A percentile compares a stretch with the other conserved stretches of the same genome.
Conservation (phyloP, 2,113 vertebrate genomes). For the Petrocephalus zakoni region DNA sequence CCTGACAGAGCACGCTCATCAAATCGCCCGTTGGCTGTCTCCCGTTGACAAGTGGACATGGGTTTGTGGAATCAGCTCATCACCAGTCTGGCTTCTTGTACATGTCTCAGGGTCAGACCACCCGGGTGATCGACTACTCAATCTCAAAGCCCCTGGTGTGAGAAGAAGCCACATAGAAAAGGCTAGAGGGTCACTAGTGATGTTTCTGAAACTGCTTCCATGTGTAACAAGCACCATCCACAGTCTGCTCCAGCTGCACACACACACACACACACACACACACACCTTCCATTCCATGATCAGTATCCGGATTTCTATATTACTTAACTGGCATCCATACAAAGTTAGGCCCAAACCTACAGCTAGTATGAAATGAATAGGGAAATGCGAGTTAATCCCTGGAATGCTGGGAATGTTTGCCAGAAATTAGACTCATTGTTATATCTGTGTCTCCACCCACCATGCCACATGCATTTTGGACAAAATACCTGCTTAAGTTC, state of each 20-base stretch:
- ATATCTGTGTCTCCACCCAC: conserved; percentile 53
- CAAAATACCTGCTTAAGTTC: not conserved
- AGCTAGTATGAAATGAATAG: conserved; percentile 50
- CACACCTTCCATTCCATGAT: not conserved
- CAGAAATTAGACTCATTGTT: conserved; percentile 58
- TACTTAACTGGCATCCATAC: conserved; percentile 51
- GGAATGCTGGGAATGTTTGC: conserved; percentile 66
- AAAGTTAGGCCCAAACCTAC: conserved; percentile 2
- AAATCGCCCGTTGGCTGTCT: not conserved
- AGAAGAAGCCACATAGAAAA: not conserved
- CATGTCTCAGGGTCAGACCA: not conserved
- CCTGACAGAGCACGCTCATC: not conserved
- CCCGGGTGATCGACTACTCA: not conserved
- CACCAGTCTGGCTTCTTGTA: conserved; percentile 31
- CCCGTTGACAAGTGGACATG: not conserved
- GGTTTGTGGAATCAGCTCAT: conserved; percentile 43
- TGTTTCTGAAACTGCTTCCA: not conserved
- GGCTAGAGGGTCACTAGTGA: not conserved
- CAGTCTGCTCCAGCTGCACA: not conserved
- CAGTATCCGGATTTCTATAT: conserved; percentile 30
- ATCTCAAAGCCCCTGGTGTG: not conserved
- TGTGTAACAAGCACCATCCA: not conserved
- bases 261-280: too few species aligned
- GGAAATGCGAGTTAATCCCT: conserved; percentile 52
- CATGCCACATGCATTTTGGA: not conserved